Percentiles rank a stretch among this genome's conserved stretches.
phyloP scores from a whole-genome alignment of 2,888 invertebrate species.

The Mylabris sibirica region DNA sequence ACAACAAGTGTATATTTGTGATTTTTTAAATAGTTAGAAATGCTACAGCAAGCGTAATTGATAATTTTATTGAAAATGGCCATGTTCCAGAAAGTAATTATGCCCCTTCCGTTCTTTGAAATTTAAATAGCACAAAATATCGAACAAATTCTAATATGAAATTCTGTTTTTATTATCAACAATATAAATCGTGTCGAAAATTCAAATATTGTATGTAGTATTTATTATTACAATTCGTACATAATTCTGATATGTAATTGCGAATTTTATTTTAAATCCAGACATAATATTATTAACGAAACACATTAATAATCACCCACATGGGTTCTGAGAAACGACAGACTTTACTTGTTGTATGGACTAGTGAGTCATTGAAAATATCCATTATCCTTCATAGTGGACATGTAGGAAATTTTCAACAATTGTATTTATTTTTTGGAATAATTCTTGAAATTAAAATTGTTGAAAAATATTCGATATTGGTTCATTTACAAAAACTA shows the following conservation, averaged over 20 bases:
- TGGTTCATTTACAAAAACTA: not conserved
- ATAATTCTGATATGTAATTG: conserved; percentile 34
- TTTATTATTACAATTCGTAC: not conserved
- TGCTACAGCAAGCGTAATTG: not conserved
- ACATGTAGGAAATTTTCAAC: not conserved
- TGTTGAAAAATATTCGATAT: not conserved
- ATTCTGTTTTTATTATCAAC: not conserved
- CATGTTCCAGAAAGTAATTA: not conserved
- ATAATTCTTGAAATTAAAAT: not conserved
- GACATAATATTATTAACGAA: conserved; percentile 39
- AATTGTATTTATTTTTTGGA: not conserved
- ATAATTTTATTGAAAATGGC: not conserved
- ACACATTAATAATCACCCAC: conserved; percentile 43
- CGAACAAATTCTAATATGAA: not conserved
- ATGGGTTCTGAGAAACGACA: conserved; percentile 9
- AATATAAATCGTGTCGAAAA: conserved; percentile 7
- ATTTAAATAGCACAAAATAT: not conserved
- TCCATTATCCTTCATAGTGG: not conserved
- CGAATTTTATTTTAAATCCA: conserved; percentile 38
- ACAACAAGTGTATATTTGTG: not conserved
- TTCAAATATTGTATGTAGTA: not conserved
- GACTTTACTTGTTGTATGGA: not conserved
- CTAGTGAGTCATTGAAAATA: not conserved
- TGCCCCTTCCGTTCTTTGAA: not conserved
- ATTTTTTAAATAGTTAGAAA: not conserved